These are phyloP conservation scores for Drosophila guanche DNA, from an alignment of 1,140 invertebrate species.

Conservation along the genomic window DNA sequence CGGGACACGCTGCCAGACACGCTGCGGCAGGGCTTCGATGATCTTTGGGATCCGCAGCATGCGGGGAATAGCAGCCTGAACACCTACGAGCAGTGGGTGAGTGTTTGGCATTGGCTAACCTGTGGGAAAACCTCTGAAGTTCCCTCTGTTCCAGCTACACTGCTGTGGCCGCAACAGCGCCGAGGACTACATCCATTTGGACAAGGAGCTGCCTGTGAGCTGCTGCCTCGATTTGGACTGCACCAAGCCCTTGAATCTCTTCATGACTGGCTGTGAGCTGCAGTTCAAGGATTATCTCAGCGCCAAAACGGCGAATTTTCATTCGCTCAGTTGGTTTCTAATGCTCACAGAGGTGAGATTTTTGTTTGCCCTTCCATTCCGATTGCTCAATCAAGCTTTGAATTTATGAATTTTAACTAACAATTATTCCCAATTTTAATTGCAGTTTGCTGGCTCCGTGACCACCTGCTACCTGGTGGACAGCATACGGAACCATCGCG, in stretches of 20 bases:
- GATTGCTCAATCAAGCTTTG: background rate
- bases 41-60: conserved; percentile 62
- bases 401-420: background rate
- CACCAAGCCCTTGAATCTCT: conserved; percentile 59
- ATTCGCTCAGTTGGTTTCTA: conserved; percentile 69
- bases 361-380: background rate
- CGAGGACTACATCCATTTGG: conserved; percentile 68
- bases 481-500: conserved; percentile 78
- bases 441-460: conserved; percentile 73
- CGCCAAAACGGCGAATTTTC: conserved; percentile 63
- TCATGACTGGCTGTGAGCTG: conserved; percentile 61
- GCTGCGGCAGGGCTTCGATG: conserved; percentile 67
- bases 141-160: conserved; percentile 44
- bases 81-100: conserved; percentile 74
- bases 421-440: conserved; percentile 9
- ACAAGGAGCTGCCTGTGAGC: conserved; percentile 54
- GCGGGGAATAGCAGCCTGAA: conserved; percentile 51
- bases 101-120: background rate
- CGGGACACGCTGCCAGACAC: conserved; percentile 51
- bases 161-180: conserved; percentile 74
- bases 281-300: conserved; percentile 66
- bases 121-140: too few species aligned
- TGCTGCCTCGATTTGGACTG: conserved; percentile 71
- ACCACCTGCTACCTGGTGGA: conserved; percentile 73
- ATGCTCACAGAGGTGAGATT: conserved; percentile 63